phyloP scores from a whole-genome alignment of 2,888 invertebrate genomes.

The Rutpela maculata region DNA sequence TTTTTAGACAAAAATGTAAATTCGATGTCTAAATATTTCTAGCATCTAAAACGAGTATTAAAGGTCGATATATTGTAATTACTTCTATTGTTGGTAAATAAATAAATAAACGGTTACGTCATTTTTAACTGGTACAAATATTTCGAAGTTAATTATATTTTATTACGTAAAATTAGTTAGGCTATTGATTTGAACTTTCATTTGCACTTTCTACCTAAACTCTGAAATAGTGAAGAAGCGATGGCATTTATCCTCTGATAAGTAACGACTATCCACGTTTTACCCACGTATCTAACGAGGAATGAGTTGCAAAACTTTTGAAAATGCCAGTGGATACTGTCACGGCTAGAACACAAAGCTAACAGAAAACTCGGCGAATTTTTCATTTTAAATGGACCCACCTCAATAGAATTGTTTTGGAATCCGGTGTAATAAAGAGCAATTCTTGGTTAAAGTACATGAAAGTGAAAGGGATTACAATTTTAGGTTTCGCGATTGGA shows the following conservation, averaged over 20 bases:
- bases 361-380: slow-evolving; percentile 6
- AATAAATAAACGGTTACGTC: slow-evolving; percentile 10
- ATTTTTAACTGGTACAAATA: slow-evolving; percentile 11
- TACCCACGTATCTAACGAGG: slow-evolving; percentile 8
- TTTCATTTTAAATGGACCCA: slow-evolving; percentile 16
- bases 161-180: slow-evolving; percentile 17
- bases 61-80: slow-evolving; percentile 15
- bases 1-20: slow-evolving; percentile 9
- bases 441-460: slow-evolving; percentile 8
- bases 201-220: slow-evolving; percentile 20
- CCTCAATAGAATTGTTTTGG: slow-evolving; percentile 12
- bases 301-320: slow-evolving; percentile 27
- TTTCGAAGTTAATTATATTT: slow-evolving; percentile 21
- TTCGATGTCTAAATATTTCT: background rate
- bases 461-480: slow-evolving; percentile 35
- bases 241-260: slow-evolving; percentile 28
- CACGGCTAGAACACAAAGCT: slow-evolving; percentile 5
- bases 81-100: slow-evolving; percentile 27
- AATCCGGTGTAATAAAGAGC: slow-evolving; percentile 9
- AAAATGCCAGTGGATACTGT: slow-evolving; percentile 30
- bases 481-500: slow-evolving; percentile 13
- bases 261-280: slow-evolving; percentile 14
- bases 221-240: slow-evolving; percentile 4
- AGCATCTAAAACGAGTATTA: background rate
- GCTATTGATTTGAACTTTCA: slow-evolving; percentile 12